Evolutionary conservation across 1,140 invertebrate species (phyloP).

Genomic region (Megalonaias nervosa): DNA sequence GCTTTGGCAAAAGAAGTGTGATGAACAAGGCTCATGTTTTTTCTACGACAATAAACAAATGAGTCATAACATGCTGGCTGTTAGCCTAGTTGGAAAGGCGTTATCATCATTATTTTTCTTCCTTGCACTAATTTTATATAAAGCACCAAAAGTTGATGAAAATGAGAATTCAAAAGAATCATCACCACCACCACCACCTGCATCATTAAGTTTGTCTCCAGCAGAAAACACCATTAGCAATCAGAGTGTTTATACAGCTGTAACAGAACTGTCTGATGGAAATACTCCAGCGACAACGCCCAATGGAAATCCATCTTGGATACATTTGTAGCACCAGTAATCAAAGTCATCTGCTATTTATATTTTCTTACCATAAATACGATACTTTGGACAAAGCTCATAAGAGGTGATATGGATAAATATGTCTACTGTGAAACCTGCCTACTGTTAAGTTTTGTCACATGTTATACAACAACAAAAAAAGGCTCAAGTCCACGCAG

Average conservation of each 20-base stretch:
- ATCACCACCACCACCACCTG: slow-evolving; percentile 20
- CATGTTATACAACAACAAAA: too few species aligned
- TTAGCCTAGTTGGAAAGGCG: slow-evolving; percentile 52
- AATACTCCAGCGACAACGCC: slow-evolving; percentile 28
- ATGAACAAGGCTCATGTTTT: slow-evolving; percentile 49
- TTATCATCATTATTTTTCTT: slow-evolving; percentile 60
- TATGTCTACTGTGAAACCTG: too few species aligned
- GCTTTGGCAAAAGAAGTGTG: slow-evolving; percentile 55
- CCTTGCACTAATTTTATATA: slow-evolving; percentile 60
- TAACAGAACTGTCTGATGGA: slow-evolving; percentile 24
- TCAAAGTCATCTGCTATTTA: too few species aligned
- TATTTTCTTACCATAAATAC: too few species aligned
- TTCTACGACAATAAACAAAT: slow-evolving; percentile 68
- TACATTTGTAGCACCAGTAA: slow-evolving; percentile 3
- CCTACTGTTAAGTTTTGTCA: too few species aligned
- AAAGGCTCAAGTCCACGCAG: too few species aligned
- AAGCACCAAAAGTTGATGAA: slow-evolving; percentile 35
- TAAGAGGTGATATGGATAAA: too few species aligned
- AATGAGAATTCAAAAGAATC: slow-evolving; percentile 14
- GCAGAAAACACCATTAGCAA: slow-evolving; percentile 19
- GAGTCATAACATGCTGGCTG: slow-evolving; percentile 60
- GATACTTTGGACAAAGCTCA: too few species aligned
- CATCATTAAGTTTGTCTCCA: slow-evolving; percentile 11
- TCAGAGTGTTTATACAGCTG: slow-evolving; percentile 36
- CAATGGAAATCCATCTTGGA: slow-evolving; percentile 13